phyloP scores from a whole-genome alignment of 1,140 invertebrate species.

The Ceratitis capitata region DNA sequence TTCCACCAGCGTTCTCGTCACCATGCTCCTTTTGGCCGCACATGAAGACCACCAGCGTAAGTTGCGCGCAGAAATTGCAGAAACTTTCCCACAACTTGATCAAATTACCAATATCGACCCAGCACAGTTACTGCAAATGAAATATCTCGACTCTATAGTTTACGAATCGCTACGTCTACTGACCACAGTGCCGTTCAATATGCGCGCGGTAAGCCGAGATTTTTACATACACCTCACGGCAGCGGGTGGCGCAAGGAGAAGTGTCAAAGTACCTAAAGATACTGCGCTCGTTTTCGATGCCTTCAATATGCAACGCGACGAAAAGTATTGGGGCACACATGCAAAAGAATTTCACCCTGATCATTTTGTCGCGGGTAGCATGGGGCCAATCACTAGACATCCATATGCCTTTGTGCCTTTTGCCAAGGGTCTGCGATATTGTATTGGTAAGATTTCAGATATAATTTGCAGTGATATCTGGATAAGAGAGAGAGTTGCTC shows the following conservation, averaged over 20 bases:
- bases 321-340: constrained; percentile 67
- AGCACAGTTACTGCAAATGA: constrained; percentile 54
- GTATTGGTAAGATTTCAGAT: constrained; percentile 67
- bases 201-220: constrained; percentile 57
- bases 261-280: constrained; percentile 51
- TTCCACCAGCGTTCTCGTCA: constrained; percentile 59
- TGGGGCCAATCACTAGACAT: constrained; percentile 67
- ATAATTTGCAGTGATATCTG: too few relatives aligned
- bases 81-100: not conserved
- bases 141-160: constrained; percentile 57
- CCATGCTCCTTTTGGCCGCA: constrained; percentile 56
- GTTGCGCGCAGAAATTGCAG: constrained; percentile 52
- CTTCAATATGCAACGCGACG: constrained; percentile 62
- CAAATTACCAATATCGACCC: not conserved
- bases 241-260: not conserved
- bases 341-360: constrained; percentile 81
- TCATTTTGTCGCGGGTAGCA: constrained; percentile 68
- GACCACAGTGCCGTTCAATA: constrained; percentile 60
- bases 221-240: constrained; percentile 48
- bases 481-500: too few relatives aligned
- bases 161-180: constrained; percentile 57
- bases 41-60: constrained; percentile 53
- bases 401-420: constrained; percentile 80
- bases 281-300: constrained; percentile 58
- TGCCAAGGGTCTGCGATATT: constrained; percentile 76